Base-by-base conservation (phyloP, 2,888 invertebrate genomes). In the Apeira syringaria region DNA sequence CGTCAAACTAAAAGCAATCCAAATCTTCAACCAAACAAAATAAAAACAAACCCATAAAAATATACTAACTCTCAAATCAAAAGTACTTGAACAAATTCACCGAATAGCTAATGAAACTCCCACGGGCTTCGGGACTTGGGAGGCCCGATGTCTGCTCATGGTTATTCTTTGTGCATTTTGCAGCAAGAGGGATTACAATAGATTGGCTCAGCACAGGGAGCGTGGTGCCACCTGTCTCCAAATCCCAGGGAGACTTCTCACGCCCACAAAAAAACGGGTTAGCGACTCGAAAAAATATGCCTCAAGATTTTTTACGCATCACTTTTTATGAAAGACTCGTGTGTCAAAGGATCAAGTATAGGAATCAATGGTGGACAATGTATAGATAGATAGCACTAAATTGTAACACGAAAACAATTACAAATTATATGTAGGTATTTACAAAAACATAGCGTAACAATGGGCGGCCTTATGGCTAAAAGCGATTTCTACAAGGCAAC, bases 201-300 rank as follows among this genome's bases (percentile, higher is more conserved):
- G 49, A 32, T 41, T 47, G 52, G 50, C 44, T 26, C 25, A 20
- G 42, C 20, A 2, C 20, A 20, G 7, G 5, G 41, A 24, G 29
- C 6, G 36, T 6, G 38, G 33, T 38, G 61, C 46, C 86, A 87
- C 86, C 86, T 86, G 86, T 70, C 72, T 27, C 29, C 68, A 64
- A 71, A 64, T 78, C 81, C 68, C 80, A 80, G 65, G 27, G 56
- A 56, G 47, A 49, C 53, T 72, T 75, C 76, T 72, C 78, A 80
- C 83, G 80, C 84, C 83, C 60, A 74, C 80, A 84, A 86, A 86
- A 32, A 83, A 86, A 81, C 74, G 84, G 79, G 81, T 83, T 86
- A 78, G 45, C 43, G 55, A 61, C 44, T 50, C 47, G 41, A 66
- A 73, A 69, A 68, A 59, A 34, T 18, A 38, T 33, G 55, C 64